Base-by-base conservation (phyloP, 1,140 invertebrate genomes). In the Pachypeltis micranthus region DNA sequence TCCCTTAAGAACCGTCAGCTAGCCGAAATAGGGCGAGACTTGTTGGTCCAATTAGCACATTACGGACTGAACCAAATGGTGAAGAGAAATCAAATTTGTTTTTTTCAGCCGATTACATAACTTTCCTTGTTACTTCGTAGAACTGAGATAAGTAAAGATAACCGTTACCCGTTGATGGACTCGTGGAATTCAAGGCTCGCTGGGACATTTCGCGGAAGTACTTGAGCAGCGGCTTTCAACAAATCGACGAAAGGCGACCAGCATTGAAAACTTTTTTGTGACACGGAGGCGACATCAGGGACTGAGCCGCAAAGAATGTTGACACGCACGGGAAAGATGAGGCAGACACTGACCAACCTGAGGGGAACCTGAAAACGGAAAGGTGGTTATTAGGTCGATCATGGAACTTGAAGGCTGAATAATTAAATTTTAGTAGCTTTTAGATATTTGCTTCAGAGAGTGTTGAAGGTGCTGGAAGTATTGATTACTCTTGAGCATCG, bases 221-320 rank as follows among this genome's bases (percentile, higher is more conserved):
- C 74, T 58, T 85, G 77, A 67, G 83, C 79, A 1, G 81, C 81
- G 59, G 77, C 73, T 59, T 81, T 80, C 60, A 91, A 78, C 25
- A 79, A 74, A 64, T 88, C 85, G 24, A 84, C 79, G 56, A 81
- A 81, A 29, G 78, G 80, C 70, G 83, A 82, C 84, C 88, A 91
- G 69, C 83, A 86, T 65, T 87, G 82, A 1, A 81, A 74, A 1
- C 85, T 84, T 68, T 84, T 78, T 70, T 81, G 81, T 72, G 91
- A 85, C 24, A 91, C 80, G 69, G 90, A 80, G 14, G 80, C 69
- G 29, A 92, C 74, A 26, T 82, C 75, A 0, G 89, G 89, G 26
- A 79, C 84, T 1, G 86, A 85, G 1, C 89, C 89, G 75, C 88
- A 90, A 4, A 93, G 75, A 2, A 86, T 83, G 65, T 87, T 74